phyloP scores from a whole-genome alignment of 2,113 vertebrate species.

The Vireo altiloquus region DNA sequence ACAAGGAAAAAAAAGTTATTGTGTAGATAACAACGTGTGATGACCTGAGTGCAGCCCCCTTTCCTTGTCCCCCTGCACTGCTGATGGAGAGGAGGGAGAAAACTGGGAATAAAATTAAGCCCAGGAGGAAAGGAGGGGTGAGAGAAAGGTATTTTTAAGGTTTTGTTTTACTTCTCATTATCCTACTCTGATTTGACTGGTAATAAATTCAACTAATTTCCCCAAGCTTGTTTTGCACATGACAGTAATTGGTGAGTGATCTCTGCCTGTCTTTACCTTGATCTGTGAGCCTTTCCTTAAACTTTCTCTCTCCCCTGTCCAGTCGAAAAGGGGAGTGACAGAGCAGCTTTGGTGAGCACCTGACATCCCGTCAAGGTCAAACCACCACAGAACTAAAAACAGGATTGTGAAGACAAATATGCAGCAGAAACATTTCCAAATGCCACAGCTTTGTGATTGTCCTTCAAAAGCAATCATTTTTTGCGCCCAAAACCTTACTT shows the following conservation, averaged over 20 bases:
- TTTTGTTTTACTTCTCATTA: not conserved
- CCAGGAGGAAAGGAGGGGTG: not conserved
- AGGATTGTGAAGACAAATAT: not conserved
- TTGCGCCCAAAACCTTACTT: not conserved
- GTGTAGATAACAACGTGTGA: not conserved
- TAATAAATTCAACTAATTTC: not conserved
- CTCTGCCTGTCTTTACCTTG: not conserved
- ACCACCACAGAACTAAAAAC: not conserved
- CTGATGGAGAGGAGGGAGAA: not conserved
- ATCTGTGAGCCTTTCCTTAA: fast-evolving
- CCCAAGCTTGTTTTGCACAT: not conserved
- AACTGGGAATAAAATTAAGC: not conserved
- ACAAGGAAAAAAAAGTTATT: not conserved
- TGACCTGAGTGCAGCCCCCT: not conserved
- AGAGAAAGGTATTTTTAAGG: not conserved
- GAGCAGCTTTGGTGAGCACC: not conserved
- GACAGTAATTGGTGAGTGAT: not conserved
- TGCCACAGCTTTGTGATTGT: not conserved
- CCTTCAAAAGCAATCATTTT: not conserved
- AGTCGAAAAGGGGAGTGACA: not conserved
- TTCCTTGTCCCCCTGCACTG: not conserved
- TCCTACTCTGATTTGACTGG: not conserved
- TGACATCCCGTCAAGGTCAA: not conserved
- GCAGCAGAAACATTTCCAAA: not conserved
- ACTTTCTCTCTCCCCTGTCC: not conserved